Evolutionary conservation across 1,140 invertebrate genomes (phyloP), one percentile per base, ranked within the genome.

Genomic region (Leptestheria dahalacensis): DNA sequence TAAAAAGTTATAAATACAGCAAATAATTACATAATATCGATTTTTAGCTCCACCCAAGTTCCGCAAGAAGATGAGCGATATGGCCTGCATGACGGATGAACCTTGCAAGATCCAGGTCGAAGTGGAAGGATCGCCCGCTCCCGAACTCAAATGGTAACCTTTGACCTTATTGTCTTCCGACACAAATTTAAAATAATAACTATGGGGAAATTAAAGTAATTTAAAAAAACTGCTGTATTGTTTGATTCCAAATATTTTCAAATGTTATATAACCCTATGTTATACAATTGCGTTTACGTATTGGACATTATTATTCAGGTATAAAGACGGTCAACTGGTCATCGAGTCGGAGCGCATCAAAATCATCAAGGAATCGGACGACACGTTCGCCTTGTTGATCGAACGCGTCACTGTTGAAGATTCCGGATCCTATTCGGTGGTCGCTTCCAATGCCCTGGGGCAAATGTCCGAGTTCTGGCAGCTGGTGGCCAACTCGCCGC

Each of bases 381-480:
- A 82, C 66, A 78, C 75, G 10, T 84, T 85, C 65, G 79, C 80
- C 24, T 74, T 98, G 21, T 79, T 84, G 15, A 87, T 98, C 49
- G 82, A 84, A 59, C 82, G 88, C 59, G 82, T 88, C 0, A 79
- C 78, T 53, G 74, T 92, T 1, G 86, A 87, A 25, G 94, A 98
- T 70, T 77, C 86, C 26, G 95, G 92, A 9, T 87, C 85, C n/a
- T 98, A 96, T 68, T 91, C 91, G 0, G 83, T 95, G 12, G 81
- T 92, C 1, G 88, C 92, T 0, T 84, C 84, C 57, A 98, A 97
- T 67, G 84, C 91, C 65, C 75, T 90, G 41, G 88, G 85, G 69
- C 86, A 91, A 71, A 86, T 86, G 47, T 87, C 88, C 0, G 84
- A 89, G 66, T 85, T 87, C 67, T 90, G 85, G 80, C 82, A 85